phyloP scores from a whole-genome alignment of 2,113 vertebrate species.

The Ammodytes dubius region DNA sequence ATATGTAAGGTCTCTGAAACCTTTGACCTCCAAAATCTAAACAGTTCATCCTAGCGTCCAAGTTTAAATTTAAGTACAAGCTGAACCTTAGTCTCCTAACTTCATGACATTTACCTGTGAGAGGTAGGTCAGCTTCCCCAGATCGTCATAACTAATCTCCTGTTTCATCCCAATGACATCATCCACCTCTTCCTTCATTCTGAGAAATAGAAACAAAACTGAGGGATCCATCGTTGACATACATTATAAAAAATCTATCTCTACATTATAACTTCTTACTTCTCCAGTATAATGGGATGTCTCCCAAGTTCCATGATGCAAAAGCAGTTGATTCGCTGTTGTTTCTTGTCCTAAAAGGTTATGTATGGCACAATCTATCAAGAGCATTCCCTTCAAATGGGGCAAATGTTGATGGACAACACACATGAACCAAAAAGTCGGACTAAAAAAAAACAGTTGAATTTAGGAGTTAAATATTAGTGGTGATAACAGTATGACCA shows the following conservation, averaged over 20 bases:
- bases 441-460: background rate
- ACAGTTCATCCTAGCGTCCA: too few relatives aligned
- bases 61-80: background rate
- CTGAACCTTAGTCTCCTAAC: too few relatives aligned
- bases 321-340: conserved; percentile 90
- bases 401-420: background rate
- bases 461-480: background rate
- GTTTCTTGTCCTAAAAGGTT: conserved; percentile 91
- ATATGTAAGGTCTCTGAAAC: too few relatives aligned
- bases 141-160: conserved; percentile 89
- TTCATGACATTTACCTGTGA: conserved; percentile 85
- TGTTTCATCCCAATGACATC: conserved; percentile 91
- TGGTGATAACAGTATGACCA: background rate
- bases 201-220: conserved; percentile 59
- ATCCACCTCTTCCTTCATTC: conserved; percentile 89
- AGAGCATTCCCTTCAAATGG: background rate
- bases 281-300: conserved; percentile 90
- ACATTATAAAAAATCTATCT: background rate
- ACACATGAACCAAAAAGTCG: background rate
- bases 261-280: conserved; percentile 68
- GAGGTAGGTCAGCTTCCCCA: conserved; percentile 90
- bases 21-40: too few relatives aligned
- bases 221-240: background rate
- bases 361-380: background rate
- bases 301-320: conserved; percentile 90